Evolutionary conservation across 2,113 vertebrate species (phyloP).

Genomic region (Ictidomys tridecemlineatus): DNA sequence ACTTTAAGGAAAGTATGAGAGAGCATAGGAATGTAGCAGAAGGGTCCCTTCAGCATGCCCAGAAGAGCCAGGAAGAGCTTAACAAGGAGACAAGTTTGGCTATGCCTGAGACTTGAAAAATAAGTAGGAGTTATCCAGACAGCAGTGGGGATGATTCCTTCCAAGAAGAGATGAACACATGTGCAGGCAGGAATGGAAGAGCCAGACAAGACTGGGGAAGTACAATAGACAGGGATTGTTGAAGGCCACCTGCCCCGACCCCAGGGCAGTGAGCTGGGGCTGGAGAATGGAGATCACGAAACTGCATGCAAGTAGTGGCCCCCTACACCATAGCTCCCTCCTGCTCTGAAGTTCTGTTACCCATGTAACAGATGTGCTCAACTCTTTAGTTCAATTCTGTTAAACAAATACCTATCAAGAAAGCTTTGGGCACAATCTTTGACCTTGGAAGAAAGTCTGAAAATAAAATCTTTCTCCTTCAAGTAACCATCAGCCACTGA

Average conservation of each 20-base stretch:
- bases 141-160: not conserved
- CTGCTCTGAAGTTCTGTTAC: not conserved
- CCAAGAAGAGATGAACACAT: not conserved
- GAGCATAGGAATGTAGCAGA: not conserved
- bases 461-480: not conserved
- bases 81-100: not conserved
- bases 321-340: not conserved
- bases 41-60: not conserved
- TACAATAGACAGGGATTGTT: not conserved
- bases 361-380: not conserved
- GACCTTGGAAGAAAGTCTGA: not conserved
- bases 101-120: not conserved
- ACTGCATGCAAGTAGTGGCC: rapidly evolving
- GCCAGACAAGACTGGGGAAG: not conserved
- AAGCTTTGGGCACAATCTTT: not conserved
- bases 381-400: not conserved
- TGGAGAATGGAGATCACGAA: rapidly evolving
- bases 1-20: not conserved
- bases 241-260: not conserved
- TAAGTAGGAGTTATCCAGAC: not conserved
- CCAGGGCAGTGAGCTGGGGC: not conserved
- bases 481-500: not conserved
- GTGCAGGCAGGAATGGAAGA: not conserved
- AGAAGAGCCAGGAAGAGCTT: not conserved
- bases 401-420: not conserved